phyloP scores from a whole-genome alignment of 2,797 vertebrate genomes.

The Phrynocephalus forsythii region DNA sequence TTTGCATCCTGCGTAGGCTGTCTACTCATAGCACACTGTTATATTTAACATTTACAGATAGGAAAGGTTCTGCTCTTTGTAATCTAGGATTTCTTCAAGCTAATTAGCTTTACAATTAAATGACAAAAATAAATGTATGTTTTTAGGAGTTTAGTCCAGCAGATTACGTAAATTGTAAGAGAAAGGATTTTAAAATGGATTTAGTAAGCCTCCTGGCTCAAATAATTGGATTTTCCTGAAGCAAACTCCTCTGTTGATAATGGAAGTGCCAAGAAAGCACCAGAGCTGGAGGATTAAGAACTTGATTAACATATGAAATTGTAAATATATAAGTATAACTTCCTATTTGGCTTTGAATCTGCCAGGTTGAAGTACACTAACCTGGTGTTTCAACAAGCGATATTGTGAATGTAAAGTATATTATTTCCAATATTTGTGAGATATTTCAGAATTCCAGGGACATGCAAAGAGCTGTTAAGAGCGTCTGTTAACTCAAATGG shows the following conservation, averaged over 20 bases:
- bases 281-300: constrained; percentile 43
- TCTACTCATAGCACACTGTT: constrained; percentile 16
- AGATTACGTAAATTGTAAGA: constrained; percentile 37
- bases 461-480: constrained; percentile 32
- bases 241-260: constrained; percentile 35
- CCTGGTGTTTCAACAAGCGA: neutral
- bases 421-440: constrained; percentile 27
- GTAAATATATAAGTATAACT: constrained; percentile 17
- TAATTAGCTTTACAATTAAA: constrained; percentile 48
- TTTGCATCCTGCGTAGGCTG: constrained; percentile 42
- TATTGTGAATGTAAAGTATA: neutral
- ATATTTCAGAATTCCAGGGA: constrained; percentile 33
- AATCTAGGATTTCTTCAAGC: constrained; percentile 38
- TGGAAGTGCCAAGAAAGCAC: constrained; percentile 2
- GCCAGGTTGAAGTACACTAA: neutral
- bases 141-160: constrained; percentile 26
- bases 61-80: constrained; percentile 12
- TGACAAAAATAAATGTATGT: neutral
- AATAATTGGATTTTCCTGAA: constrained; percentile 53
- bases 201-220: constrained; percentile 43
- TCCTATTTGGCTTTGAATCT: constrained; percentile 36
- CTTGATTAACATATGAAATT: constrained; percentile 34
- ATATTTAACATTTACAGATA: constrained; percentile 40
- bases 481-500: constrained; percentile 22
- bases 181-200: constrained; percentile 30